A percentile compares a stretch with the other conserved stretches of the same genome.
Evolutionary conservation across 1,140 invertebrate species (phyloP).

Genomic region (Himalopsyche phryganea): DNA sequence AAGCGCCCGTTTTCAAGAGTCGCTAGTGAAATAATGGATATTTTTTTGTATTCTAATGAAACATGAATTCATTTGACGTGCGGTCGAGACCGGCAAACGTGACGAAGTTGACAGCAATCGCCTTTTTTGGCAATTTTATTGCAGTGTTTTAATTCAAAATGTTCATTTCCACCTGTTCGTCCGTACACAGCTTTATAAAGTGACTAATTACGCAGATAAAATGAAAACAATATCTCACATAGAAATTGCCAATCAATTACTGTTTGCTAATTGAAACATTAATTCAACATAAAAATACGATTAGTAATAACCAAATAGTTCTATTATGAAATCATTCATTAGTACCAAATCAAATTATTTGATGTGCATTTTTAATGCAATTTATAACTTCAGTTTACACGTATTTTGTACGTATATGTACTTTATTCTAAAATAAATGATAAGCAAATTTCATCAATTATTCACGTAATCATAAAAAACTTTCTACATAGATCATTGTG

Average conservation of each 20-base stretch:
- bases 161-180: constrained; percentile 28
- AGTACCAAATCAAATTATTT: too few relatives aligned
- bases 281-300: too few relatives aligned
- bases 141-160: constrained; percentile 24
- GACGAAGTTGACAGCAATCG: constrained; percentile 3
- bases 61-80: constrained; percentile 23
- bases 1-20: background rate
- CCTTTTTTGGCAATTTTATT: constrained; percentile 24
- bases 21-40: constrained; percentile 13
- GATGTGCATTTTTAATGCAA: too few relatives aligned
- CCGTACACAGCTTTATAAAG: background rate
- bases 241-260: background rate
- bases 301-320: too few relatives aligned
- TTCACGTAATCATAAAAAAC: too few relatives aligned
- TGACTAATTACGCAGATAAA: constrained; percentile 10
- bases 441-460: too few relatives aligned
- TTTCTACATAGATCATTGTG: too few relatives aligned
- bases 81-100: constrained; percentile 9
- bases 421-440: too few relatives aligned
- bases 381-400: too few relatives aligned
- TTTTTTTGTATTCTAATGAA: constrained; percentile 23
- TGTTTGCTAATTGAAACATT: too few relatives aligned
- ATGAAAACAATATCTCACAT: constrained; percentile 5
- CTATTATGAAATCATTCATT: too few relatives aligned
- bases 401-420: too few relatives aligned